Conservation (phyloP, 1,140 invertebrate species). For the Drosophila triauraria region DNA sequence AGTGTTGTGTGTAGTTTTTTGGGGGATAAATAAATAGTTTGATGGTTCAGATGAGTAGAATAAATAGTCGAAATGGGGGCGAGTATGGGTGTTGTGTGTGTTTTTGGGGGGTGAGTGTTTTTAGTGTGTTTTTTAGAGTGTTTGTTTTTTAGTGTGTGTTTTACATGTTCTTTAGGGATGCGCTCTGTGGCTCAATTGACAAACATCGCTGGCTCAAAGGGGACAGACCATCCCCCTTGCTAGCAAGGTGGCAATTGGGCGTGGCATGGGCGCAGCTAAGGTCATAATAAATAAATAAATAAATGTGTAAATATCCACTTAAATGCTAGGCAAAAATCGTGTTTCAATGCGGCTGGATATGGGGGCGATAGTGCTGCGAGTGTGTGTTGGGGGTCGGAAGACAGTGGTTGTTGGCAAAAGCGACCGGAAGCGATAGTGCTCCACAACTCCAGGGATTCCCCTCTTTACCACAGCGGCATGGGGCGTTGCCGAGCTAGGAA, state of each 20-base stretch:
- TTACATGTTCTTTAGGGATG: slow-evolving; percentile 28
- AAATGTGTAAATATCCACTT: slow-evolving; percentile 75
- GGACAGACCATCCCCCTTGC: slow-evolving; percentile 62
- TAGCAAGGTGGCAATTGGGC: slow-evolving; percentile 84
- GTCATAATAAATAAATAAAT: slow-evolving; percentile 81
- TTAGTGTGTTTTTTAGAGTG: slow-evolving; percentile 14
- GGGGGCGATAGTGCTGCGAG: slow-evolving; percentile 38
- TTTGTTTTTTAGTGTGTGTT: slow-evolving; percentile 20
- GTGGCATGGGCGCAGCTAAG: slow-evolving; percentile 62
- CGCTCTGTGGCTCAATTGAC: slow-evolving; percentile 68
- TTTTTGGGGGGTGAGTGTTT: slow-evolving; percentile 12
- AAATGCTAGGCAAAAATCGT: slow-evolving; percentile 70
- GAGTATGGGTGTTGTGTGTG: slow-evolving; percentile 18
- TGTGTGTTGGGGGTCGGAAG: slow-evolving; percentile 21
- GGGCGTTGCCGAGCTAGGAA: slow-evolving; percentile 75
- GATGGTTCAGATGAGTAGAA: slow-evolving; percentile 57
- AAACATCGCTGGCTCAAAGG: slow-evolving; percentile 81
- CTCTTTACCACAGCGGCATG: slow-evolving; percentile 77
- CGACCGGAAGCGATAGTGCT: slow-evolving; percentile 11
- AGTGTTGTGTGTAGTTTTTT: slow-evolving; percentile 13
- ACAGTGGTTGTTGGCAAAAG: slow-evolving; percentile 45
- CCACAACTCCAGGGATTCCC: not conserved
- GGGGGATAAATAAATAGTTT: slow-evolving; percentile 50
- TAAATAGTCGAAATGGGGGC: slow-evolving; percentile 73
- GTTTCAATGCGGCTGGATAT: slow-evolving; percentile 26